Percentiles rank a stretch among this genome's conserved stretches.
Evolutionary conservation across 2,888 invertebrate species (phyloP).

Genomic region (Sisyra nigra): DNA sequence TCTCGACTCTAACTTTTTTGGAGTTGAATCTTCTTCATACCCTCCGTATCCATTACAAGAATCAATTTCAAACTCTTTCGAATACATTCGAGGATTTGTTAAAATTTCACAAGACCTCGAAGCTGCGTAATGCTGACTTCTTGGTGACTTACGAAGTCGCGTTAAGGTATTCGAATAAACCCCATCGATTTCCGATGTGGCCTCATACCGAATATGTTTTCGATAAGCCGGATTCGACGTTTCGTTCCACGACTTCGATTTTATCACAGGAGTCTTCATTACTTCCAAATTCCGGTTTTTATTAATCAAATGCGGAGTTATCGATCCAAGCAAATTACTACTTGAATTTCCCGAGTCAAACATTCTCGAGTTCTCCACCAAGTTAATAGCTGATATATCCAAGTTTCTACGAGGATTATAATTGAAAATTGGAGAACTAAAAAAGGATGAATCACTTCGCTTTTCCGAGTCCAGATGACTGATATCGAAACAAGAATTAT

Average conservation of each 20-base stretch:
- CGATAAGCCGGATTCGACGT: conserved; percentile 20
- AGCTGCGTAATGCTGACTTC: neutral
- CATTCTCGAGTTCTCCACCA: conserved; percentile 5
- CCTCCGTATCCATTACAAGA: neutral
- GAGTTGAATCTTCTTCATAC: neutral
- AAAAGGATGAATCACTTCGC: neutral
- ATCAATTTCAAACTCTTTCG: conserved; percentile 3
- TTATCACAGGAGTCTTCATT: neutral
- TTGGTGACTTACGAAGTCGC: neutral
- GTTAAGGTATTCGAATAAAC: conserved; percentile 1
- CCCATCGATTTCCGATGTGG: conserved; percentile 19
- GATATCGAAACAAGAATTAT: conserved; percentile 7
- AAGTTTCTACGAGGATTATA: neutral
- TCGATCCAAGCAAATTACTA: too few species aligned
- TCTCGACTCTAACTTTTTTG: conserved; percentile 4
- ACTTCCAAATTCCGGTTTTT: too few species aligned
- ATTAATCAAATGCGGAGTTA: too few species aligned
- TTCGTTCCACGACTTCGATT: neutral
- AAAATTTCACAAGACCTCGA: conserved; percentile 8
- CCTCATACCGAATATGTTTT: conserved; percentile 27
- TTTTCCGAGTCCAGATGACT: neutral
- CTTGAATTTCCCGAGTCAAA: neutral
- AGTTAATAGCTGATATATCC: conserved; percentile 5
- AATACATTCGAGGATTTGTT: conserved; percentile 6
- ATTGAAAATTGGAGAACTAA: neutral